phyloP scores from a whole-genome alignment of 2,113 vertebrate genomes.

The Maccullochella peelii region DNA sequence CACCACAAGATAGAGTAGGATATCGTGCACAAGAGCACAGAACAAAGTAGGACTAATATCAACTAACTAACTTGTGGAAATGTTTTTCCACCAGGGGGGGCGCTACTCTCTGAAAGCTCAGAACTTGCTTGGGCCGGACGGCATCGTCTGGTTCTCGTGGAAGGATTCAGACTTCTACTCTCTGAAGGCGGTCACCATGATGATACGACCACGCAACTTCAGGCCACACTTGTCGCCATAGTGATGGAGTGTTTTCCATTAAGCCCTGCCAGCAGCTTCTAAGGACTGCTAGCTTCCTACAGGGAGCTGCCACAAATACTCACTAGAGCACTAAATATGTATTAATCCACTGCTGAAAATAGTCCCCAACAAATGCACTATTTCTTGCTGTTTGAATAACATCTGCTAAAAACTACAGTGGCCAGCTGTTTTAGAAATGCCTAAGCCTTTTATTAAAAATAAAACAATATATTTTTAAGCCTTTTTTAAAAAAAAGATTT shows the following conservation, averaged over 20 bases:
- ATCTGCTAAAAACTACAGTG: neutral
- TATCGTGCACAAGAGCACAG: too few relatives aligned
- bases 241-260: neutral
- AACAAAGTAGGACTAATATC: neutral
- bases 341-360: conserved; percentile 1
- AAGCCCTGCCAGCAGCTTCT: neutral
- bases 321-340: too few relatives aligned
- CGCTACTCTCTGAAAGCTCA: conserved; percentile 83
- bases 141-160: conserved; percentile 90
- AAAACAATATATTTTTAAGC: neutral
- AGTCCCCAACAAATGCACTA: neutral
- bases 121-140: conserved; percentile 83
- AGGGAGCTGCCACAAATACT: neutral
- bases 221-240: conserved; percentile 82
- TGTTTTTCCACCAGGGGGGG: conserved; percentile 79
- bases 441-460: neutral
- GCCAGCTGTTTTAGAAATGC: neutral
- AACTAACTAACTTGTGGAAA: too few relatives aligned
- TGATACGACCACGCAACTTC: conserved; percentile 86
- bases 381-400: neutral
- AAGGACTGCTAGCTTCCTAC: neutral
- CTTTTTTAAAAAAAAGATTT: neutral
- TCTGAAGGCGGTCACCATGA: conserved; percentile 88
- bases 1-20: too few relatives aligned
- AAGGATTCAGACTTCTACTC: conserved; percentile 90